Evolutionary conservation across 2,113 vertebrate species (phyloP).

Genomic region (Ptychochromis oligacanthus): DNA sequence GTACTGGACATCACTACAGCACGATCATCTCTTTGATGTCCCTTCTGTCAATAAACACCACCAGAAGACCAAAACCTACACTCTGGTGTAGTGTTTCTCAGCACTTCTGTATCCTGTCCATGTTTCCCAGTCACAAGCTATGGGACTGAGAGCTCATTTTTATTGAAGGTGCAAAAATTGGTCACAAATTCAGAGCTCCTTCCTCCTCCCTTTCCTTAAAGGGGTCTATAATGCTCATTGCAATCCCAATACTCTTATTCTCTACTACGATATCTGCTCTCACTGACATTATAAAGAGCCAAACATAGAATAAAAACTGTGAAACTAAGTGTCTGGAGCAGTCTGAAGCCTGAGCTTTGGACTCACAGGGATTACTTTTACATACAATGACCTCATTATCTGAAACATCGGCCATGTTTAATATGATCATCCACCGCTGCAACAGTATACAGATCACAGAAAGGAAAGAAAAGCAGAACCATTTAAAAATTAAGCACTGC

Average conservation of each 20-base stretch:
- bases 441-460: neutral
- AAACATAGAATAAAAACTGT: neutral
- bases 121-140: neutral
- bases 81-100: neutral
- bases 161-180: neutral
- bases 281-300: neutral
- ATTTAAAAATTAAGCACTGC: neutral
- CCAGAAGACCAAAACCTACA: neutral
- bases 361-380: neutral
- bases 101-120: neutral
- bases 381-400: neutral
- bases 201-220: neutral
- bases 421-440: neutral
- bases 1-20: neutral
- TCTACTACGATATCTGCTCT: neutral
- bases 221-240: neutral
- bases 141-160: neutral
- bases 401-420: neutral
- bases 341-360: constrained; percentile 1
- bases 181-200: neutral
- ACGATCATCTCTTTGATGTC: neutral
- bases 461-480: neutral
- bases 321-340: neutral
- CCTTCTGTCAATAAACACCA: neutral
- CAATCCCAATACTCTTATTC: neutral